Evolutionary conservation across 2,797 vertebrate genomes (phyloP).

Genomic region (Crenuchus spilurus): DNA sequence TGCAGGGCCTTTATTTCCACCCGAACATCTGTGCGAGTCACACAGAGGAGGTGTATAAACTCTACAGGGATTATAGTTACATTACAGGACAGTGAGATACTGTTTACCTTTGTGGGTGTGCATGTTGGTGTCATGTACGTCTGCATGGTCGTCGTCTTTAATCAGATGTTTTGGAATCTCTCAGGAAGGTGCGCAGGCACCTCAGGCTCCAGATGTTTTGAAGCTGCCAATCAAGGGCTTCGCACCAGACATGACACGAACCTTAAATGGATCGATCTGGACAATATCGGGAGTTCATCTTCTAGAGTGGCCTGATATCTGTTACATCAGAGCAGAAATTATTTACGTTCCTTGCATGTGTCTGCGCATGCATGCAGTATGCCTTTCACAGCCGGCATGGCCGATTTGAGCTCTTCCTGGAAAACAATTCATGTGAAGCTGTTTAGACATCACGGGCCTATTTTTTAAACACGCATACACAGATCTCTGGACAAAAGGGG

Average conservation of each 20-base stretch:
- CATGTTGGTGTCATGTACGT: background rate
- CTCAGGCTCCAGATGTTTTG: slow-evolving; percentile 57
- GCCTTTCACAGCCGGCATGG: background rate
- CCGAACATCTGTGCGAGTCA: slow-evolving; percentile 65
- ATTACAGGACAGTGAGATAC: slow-evolving; percentile 60
- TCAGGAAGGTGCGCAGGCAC: slow-evolving; percentile 59
- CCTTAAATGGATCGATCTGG: slow-evolving; percentile 55
- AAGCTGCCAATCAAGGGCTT: slow-evolving; percentile 60
- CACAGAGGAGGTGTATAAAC: background rate
- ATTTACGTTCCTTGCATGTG: slow-evolving; percentile 52
- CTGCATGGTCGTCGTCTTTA: slow-evolving; percentile 43
- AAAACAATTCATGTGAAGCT: background rate
- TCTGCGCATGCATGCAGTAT: slow-evolving; percentile 4
- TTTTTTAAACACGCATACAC: background rate
- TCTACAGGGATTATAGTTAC: slow-evolving; percentile 64
- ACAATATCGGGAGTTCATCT: slow-evolving; percentile 58
- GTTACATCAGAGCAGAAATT: slow-evolving; percentile 41
- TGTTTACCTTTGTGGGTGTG: slow-evolving; percentile 15
- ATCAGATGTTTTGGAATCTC: slow-evolving; percentile 61
- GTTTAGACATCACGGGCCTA: background rate
- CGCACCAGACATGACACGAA: slow-evolving; percentile 46
- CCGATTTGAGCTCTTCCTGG: background rate
- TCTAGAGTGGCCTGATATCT: slow-evolving; percentile 48
- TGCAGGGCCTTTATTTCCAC: slow-evolving; percentile 65
- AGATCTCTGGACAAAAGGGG: too few relatives aligned